Evolutionary conservation across 2,113 vertebrate genomes (phyloP).

Genomic region (Cyphomyrus plagiostoma): DNA sequence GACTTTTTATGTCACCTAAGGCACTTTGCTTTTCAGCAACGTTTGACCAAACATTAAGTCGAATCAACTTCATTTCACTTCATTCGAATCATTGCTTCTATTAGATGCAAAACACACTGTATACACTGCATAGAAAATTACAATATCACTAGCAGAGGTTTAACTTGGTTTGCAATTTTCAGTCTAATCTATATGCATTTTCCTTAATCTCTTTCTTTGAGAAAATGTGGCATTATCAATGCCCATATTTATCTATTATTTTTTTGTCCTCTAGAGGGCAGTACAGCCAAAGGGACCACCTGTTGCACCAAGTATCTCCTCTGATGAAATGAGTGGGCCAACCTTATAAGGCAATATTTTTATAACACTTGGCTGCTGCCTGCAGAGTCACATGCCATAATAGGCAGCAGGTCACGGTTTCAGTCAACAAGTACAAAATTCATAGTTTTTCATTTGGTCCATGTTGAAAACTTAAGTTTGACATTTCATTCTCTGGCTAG

Average conservation of each 20-base stretch:
- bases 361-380: background rate
- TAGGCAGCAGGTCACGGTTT: background rate
- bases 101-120: background rate
- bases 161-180: background rate
- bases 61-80: background rate
- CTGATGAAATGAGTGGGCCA: background rate
- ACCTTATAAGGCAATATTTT: conserved; percentile 19
- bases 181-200: background rate
- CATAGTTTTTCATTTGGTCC: background rate
- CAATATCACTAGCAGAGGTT: background rate
- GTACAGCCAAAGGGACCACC: background rate
- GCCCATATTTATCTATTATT: background rate
- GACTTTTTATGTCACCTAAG: background rate
- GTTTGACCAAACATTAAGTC: background rate
- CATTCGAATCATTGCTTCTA: background rate
- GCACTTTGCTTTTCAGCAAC: background rate
- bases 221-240: background rate
- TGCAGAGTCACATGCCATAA: conserved; percentile 5
- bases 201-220: background rate
- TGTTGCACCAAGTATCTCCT: background rate
- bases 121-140: background rate
- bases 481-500: background rate
- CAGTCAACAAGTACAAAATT: conserved; percentile 6
- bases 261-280: conserved; percentile 14
- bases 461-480: background rate